Base-by-base conservation (phyloP, 53 echinoderm and acorn worm species). In the Antedon mediterranea region DNA sequence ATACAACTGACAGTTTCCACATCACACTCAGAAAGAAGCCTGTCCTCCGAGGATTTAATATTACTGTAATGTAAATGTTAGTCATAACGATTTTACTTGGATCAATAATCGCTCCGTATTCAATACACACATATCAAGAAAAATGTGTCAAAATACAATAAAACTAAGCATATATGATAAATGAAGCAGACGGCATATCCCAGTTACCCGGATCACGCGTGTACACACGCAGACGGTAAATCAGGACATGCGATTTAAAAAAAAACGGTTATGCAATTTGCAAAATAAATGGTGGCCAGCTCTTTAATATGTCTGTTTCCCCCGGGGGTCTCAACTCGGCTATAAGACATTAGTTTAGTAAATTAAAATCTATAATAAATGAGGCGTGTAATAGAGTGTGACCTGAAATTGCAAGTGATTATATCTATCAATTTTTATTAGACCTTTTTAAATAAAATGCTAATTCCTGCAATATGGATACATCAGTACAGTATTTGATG, bases 61-160 rank as follows among this genome's bases (percentile, higher is more conserved):
- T 4, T 4, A 4, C 4, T 6, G 37, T 11, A 57, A 8, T 26
- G 57, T 57, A 18, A 57, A 57, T 57, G 57, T 57, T 57, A 57
- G 23, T 18, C 20, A 57, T 57, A 57, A 57, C 23, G 57, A 57
- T 57, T 57, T 57, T 57, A 57, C 57, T 57, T 57, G 57, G 57
- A 18, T 57, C 57, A 26, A 57, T 57, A 57, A 23, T 3, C 57
- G 23, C 23, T 57, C 11, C 14, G 57, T 23, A 57, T 57, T 57
- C 57, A 57, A 57, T 3, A 57, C 57, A 57, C 57, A 23, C 57
- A 26, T 57, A 18, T 15, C 11, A 15, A 57, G 57, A 57, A 57
- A 41, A 57, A 57, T 57, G 57, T 57, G 57, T 57, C 57, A 57
- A 57, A 57, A 57, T 57, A 57, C 57, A 57, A 57, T 57, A 57